These are phyloP conservation scores for Pinctada fucata DNA, from an alignment of 2,888 invertebrate species.

Conservation along the genomic window DNA sequence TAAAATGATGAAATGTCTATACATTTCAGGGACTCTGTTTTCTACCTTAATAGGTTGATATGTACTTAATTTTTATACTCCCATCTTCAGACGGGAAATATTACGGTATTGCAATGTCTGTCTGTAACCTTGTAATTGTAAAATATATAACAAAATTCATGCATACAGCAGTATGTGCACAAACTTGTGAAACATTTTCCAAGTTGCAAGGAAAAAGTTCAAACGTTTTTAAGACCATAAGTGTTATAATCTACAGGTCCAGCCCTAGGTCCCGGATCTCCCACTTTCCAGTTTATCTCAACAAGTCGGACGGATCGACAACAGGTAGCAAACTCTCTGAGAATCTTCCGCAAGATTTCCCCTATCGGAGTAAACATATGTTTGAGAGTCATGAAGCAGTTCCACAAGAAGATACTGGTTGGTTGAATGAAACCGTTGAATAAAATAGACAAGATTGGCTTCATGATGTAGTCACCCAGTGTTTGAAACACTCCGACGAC, in stretches of 20 bases:
- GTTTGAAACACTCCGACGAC: conserved; percentile 52
- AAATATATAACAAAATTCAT: no score
- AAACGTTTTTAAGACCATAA: neutral
- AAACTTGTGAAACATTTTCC: no score
- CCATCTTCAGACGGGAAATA: no score
- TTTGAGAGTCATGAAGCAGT: conserved; percentile 54
- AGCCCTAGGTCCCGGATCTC: conserved; percentile 5
- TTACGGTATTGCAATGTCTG: no score
- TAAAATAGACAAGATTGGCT: conserved; percentile 54
- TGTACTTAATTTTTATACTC: no score
- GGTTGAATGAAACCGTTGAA: conserved; percentile 61
- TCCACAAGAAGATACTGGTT: conserved; percentile 56
- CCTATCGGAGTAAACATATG: conserved; percentile 56
- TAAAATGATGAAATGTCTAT: no score
- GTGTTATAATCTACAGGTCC: neutral
- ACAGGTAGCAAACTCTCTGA: conserved; percentile 52
- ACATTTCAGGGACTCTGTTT: no score
- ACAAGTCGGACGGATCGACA: conserved; percentile 51
- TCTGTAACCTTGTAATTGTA: no score
- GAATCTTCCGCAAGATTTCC: conserved; percentile 48
- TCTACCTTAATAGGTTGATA: no score
- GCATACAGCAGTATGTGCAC: no score
- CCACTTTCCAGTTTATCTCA: conserved; percentile 50
- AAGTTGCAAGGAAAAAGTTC: no score
- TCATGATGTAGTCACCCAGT: conserved; percentile 56